phyloP scores from a whole-genome alignment of 2,888 invertebrate genomes.

The Blastobasis adustella region DNA sequence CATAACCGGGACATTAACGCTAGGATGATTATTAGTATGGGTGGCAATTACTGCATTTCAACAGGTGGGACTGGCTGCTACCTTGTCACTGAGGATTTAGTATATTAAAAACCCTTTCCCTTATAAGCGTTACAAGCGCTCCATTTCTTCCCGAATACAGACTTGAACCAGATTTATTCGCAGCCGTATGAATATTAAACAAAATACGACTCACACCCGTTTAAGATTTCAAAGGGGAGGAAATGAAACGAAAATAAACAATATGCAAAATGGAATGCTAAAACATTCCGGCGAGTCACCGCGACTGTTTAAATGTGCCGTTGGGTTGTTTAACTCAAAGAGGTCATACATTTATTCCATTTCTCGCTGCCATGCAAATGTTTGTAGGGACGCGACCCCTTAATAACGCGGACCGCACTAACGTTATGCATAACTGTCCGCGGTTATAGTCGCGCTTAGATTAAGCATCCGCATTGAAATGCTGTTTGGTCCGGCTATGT shows the following conservation, averaged over 20 bases:
- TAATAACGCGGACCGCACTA: not conserved
- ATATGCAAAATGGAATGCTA: not conserved
- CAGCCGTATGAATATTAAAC: too few relatives aligned
- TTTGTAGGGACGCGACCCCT: not conserved
- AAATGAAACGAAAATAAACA: not conserved
- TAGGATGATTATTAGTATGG: not conserved
- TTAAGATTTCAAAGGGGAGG: not conserved
- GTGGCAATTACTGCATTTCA: not conserved
- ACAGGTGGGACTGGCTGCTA: not conserved
- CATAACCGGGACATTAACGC: too few relatives aligned
- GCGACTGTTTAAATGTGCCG: not conserved
- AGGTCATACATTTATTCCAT: conserved; percentile 7
- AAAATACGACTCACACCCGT: too few relatives aligned
- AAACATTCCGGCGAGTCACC: not conserved
- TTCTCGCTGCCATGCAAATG: not conserved
- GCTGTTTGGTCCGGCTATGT: too few relatives aligned
- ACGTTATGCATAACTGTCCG: conserved; percentile 28
- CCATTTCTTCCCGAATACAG: too few relatives aligned
- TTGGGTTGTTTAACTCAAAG: not conserved
- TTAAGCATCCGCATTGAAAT: too few relatives aligned
- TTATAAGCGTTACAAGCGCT: too few relatives aligned
- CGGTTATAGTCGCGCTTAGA: conserved; percentile 14
- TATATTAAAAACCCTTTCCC: too few relatives aligned
- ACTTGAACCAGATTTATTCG: too few relatives aligned
- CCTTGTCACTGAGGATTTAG: too few relatives aligned